A percentile compares a stretch with the other conserved stretches of the same genome.
phyloP scores from a whole-genome alignment of 2,797 vertebrate species.

The Ibycter americanus region DNA sequence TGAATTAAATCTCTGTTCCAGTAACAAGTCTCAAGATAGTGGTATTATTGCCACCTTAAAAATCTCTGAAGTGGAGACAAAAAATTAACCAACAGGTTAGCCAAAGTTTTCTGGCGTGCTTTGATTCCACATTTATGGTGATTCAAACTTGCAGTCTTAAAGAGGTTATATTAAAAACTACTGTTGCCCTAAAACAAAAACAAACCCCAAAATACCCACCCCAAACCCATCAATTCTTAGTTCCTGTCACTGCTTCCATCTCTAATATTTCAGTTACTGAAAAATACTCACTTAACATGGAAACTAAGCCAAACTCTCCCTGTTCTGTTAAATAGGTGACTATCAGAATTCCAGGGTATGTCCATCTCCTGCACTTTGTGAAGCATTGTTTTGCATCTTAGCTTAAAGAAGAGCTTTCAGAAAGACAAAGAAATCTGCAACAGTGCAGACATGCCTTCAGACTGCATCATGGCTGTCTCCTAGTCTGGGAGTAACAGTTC shows the following conservation, averaged over 20 bases:
- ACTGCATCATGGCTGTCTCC: neutral
- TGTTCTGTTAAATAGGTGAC: neutral
- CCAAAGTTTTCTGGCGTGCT: neutral
- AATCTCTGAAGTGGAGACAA: neutral
- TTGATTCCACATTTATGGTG: neutral
- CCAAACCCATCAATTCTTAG: neutral
- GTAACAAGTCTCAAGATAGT: neutral
- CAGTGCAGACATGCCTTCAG: neutral
- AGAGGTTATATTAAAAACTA: neutral
- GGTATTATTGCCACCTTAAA: neutral
- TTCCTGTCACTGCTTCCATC: neutral
- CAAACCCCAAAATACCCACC: fast-evolving
- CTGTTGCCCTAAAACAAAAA: neutral
- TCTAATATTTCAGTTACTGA: neutral
- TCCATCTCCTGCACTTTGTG: neutral
- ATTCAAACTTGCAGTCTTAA: neutral
- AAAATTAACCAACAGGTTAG: neutral
- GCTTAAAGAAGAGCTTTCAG: neutral
- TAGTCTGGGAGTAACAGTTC: neutral
- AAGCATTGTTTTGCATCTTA: neutral
- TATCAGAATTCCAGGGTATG: neutral
- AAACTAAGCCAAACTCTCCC: neutral
- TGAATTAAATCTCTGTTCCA: neutral
- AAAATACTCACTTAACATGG: neutral
- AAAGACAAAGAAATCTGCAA: neutral